Evolutionary conservation across 2,797 vertebrate genomes (phyloP).

Genomic region (Hydrolagus colliei): DNA sequence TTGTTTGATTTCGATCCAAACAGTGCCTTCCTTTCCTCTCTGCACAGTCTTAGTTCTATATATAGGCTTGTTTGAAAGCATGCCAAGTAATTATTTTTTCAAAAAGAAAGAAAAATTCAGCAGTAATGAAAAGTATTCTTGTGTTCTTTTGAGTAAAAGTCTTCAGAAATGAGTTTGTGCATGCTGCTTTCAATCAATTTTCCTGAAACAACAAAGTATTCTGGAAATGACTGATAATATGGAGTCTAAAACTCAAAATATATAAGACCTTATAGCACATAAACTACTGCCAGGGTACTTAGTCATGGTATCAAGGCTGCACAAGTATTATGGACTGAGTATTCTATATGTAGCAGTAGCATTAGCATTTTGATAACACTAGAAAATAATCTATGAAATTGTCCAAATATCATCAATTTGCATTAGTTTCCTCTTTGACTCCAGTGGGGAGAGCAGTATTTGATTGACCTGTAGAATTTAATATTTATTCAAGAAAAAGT

Average conservation of each 20-base stretch:
- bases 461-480: no score
- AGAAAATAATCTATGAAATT: no score
- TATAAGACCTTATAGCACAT: background rate
- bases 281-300: no score
- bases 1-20: background rate
- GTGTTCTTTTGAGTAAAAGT: background rate
- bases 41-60: no score
- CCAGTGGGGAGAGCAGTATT: no score
- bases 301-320: no score
- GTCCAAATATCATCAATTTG: no score
- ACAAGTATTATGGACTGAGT: no score
- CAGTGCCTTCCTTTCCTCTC: background rate
- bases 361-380: no score
- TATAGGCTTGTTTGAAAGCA: background rate
- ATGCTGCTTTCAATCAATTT: background rate
- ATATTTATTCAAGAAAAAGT: no score
- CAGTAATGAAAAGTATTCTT: background rate
- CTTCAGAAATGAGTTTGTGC: background rate
- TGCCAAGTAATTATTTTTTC: background rate
- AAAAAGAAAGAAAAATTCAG: background rate
- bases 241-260: background rate
- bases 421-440: no score
- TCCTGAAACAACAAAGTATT: conserved; percentile 3
- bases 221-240: background rate
- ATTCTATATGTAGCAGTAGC: no score